These are phyloP conservation scores for Camponotus pennsylvanicus DNA, from an alignment of 1,140 invertebrate species.

Conservation along the genomic window DNA sequence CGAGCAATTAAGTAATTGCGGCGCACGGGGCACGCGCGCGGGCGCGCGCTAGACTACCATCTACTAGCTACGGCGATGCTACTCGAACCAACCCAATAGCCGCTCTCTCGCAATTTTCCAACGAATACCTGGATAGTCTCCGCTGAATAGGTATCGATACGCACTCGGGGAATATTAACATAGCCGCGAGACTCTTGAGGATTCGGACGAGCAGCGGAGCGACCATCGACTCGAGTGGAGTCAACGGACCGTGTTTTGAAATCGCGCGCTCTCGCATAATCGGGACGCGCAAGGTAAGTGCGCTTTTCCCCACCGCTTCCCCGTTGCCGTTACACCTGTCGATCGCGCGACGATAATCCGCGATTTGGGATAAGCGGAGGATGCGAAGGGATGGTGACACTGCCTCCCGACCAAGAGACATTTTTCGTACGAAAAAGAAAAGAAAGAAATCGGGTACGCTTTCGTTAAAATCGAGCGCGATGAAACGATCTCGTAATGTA, in stretches of 20 bases:
- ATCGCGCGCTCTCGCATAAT: constrained; percentile 38
- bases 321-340: neutral
- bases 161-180: constrained; percentile 56
- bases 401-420: neutral
- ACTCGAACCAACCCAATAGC: constrained; percentile 40
- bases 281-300: neutral
- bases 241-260: constrained; percentile 46
- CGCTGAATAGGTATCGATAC: constrained; percentile 47
- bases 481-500: neutral
- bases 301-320: neutral
- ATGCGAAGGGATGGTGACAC: neutral
- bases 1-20: constrained; percentile 72
- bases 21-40: neutral
- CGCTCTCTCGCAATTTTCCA: constrained; percentile 31
- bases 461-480: neutral
- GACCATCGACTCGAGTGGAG: constrained; percentile 39
- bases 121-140: neutral
- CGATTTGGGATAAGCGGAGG: neutral
- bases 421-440: neutral
- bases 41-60: constrained; percentile 20
- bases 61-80: constrained; percentile 20
- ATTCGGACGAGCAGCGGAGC: constrained; percentile 26
- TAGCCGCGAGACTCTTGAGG: constrained; percentile 41
- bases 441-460: neutral
- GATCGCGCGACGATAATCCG: constrained; percentile 3